phyloP scores from a whole-genome alignment of 2,797 vertebrate species.

The Gymnodraco acuticeps region DNA sequence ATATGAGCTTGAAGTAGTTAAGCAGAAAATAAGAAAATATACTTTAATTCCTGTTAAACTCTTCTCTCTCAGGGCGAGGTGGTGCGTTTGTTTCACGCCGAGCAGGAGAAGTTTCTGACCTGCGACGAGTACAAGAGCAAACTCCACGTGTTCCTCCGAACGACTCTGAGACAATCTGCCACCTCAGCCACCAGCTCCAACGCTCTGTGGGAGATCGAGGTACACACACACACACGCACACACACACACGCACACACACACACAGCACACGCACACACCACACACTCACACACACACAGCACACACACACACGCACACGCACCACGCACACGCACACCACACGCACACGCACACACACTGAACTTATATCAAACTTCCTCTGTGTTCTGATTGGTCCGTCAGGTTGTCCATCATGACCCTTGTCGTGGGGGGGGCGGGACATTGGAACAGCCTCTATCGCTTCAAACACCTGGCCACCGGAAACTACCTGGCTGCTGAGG shows the following conservation, averaged over 20 bases:
- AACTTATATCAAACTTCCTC: slow-evolving; percentile 3
- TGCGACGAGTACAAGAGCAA: slow-evolving; percentile 94
- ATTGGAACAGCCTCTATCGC: slow-evolving; percentile 97
- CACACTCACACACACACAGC: slow-evolving; percentile 30
- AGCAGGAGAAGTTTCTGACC: slow-evolving; percentile 98
- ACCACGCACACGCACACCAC: too few relatives aligned
- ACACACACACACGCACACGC: background rate
- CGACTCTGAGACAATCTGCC: slow-evolving; percentile 93
- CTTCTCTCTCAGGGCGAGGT: slow-evolving; percentile 89
- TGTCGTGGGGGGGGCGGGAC: slow-evolving; percentile 95
- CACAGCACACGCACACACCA: background rate
- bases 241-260: slow-evolving; percentile 20
- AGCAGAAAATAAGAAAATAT: too few relatives aligned
- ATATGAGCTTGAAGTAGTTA: too few relatives aligned
- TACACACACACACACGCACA: slow-evolving; percentile 56
- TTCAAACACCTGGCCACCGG: slow-evolving; percentile 98
- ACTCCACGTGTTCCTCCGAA: slow-evolving; percentile 94
- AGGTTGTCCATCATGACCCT: slow-evolving; percentile 98
- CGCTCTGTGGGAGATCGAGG: slow-evolving; percentile 98
- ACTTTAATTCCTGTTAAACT: background rate
- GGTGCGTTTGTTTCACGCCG: slow-evolving; percentile 94
- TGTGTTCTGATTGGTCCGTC: slow-evolving; percentile 54
- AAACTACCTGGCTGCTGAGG: slow-evolving; percentile 97
- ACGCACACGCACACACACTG: background rate
- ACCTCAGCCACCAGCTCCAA: slow-evolving; percentile 98